These are phyloP conservation scores for Balaeniceps rex DNA, from an alignment of 2,113 vertebrate genomes.

Conservation along the genomic window DNA sequence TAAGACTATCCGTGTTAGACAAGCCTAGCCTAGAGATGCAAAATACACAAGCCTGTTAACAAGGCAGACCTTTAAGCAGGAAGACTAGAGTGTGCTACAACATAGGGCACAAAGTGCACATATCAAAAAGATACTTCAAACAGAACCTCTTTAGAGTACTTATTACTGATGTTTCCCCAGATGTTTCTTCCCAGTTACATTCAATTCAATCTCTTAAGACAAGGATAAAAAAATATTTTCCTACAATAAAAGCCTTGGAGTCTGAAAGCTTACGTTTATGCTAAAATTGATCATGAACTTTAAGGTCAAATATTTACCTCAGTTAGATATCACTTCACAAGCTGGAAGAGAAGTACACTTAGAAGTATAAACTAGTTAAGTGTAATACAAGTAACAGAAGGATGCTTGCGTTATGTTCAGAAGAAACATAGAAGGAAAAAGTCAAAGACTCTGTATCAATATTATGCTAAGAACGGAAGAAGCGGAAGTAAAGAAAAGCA, in stretches of 20 bases:
- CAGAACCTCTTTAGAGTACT: neutral
- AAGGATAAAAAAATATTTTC: neutral
- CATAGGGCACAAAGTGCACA: neutral
- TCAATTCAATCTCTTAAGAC: neutral
- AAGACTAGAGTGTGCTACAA: neutral
- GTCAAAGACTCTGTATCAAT: neutral
- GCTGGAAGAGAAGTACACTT: neutral
- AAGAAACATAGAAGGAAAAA: neutral
- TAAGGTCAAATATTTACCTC: neutral
- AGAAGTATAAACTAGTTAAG: neutral
- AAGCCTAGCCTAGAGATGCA: neutral
- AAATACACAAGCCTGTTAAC: neutral
- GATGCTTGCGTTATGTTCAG: neutral
- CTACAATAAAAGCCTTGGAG: neutral
- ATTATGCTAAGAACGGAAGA: neutral
- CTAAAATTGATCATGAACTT: neutral
- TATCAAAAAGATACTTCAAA: neutral
- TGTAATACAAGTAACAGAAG: neutral
- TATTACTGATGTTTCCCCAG: neutral
- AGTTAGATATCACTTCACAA: neutral
- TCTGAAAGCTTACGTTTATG: neutral
- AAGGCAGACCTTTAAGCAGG: neutral
- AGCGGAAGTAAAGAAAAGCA: slow-evolving; percentile 43
- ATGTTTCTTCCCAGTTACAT: neutral
- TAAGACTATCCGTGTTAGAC: neutral